A percentile compares a stretch with the other conserved stretches of the same genome.
Conservation (phyloP, 2,888 invertebrate genomes). For the Antheraea assamensis region DNA sequence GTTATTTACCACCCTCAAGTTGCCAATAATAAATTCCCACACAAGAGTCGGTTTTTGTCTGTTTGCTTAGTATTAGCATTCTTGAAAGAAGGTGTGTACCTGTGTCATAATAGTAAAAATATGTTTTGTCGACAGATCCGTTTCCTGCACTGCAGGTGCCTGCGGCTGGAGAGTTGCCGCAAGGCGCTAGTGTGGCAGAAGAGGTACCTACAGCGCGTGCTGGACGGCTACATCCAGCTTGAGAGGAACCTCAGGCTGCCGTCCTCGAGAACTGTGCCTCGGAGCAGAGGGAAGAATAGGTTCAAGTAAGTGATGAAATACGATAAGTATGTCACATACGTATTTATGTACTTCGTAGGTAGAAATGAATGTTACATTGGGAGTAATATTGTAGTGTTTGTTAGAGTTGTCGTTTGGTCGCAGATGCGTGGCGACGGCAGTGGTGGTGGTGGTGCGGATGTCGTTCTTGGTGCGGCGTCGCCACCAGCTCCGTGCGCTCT, state of each 20-base stretch:
- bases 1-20: no score
- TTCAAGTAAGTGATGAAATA: constrained; percentile 64
- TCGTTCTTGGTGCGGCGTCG: constrained; percentile 67
- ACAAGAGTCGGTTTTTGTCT: no score
- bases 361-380: no score
- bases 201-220: constrained; percentile 88
- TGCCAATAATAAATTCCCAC: no score
- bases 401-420: neutral
- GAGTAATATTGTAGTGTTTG: no score
- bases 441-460: constrained; percentile 62
- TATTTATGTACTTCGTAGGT: no score
- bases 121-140: constrained; percentile 55
- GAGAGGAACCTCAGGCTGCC: constrained; percentile 68
- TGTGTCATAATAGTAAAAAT: neutral
- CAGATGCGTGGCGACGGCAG: constrained; percentile 57
- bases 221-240: constrained; percentile 80
- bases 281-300: constrained; percentile 42
- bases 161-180: constrained; percentile 91
- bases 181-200: constrained; percentile 96
- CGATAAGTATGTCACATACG: no score
- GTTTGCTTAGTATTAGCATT: no score
- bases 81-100: no score
- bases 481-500: constrained; percentile 46
- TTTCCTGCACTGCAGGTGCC: constrained; percentile 80
- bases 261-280: constrained; percentile 34